Percentiles rank a stretch among this genome's conserved stretches.
Conservation (phyloP, 2,113 vertebrate genomes). For the Furnarius figulus region DNA sequence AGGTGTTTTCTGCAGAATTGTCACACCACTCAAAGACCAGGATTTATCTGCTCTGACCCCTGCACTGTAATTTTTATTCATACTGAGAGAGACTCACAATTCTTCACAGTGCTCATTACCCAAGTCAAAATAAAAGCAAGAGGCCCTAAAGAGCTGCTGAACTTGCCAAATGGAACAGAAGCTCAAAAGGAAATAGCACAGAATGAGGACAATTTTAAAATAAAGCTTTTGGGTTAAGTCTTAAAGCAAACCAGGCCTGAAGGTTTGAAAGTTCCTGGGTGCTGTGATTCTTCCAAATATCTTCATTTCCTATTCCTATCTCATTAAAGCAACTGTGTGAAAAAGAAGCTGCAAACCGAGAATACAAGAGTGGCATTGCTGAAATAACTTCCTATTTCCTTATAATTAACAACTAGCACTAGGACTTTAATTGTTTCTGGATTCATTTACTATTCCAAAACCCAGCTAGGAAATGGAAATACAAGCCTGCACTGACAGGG, state of each 20-base stretch:
- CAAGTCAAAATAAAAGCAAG: neutral
- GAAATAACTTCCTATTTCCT: neutral
- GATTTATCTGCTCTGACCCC: neutral
- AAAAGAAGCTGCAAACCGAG: neutral
- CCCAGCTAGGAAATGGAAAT: neutral
- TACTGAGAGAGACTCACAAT: neutral
- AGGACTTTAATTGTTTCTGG: conserved; percentile 5
- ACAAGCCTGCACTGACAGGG: neutral
- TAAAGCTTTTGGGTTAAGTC: neutral
- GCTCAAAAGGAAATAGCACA: neutral
- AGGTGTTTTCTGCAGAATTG: neutral
- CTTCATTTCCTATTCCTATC: neutral
- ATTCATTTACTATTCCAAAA: conserved; percentile 28
- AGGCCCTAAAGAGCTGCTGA: neutral
- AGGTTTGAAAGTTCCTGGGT: neutral
- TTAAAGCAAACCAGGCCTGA: neutral
- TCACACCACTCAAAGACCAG: neutral
- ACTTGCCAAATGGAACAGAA: neutral
- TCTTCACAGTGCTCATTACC: neutral
- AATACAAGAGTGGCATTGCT: neutral
- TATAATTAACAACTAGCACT: neutral
- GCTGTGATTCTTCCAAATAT: neutral
- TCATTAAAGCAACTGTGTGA: neutral
- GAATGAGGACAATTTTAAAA: neutral
- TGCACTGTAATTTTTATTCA: neutral